A percentile compares a stretch with the other conserved stretches of the same genome.
Evolutionary conservation across 2,113 vertebrate species (phyloP).

Genomic region (Tauraco erythrolophus): DNA sequence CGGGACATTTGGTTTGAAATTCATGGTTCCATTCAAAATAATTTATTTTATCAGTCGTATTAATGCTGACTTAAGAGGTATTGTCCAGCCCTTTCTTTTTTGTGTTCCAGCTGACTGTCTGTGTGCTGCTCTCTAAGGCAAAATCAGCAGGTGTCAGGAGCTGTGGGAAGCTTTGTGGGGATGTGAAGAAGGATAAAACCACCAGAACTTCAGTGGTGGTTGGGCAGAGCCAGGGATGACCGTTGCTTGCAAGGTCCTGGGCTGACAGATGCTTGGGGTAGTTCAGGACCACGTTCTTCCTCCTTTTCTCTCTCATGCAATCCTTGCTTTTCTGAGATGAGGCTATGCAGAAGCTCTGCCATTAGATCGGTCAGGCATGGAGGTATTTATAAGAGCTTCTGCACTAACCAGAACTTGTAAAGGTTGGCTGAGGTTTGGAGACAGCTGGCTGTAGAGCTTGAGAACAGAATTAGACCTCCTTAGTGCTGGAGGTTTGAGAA

Average conservation of each 20-base stretch:
- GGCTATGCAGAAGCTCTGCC: background rate
- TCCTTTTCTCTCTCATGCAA: background rate
- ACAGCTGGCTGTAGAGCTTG: background rate
- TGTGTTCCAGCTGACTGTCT: background rate
- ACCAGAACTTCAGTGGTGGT: background rate
- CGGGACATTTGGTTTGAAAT: background rate
- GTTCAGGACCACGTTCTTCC: background rate
- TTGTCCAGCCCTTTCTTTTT: background rate
- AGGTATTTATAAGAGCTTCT: background rate
- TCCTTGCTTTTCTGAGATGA: background rate
- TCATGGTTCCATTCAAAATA: background rate
- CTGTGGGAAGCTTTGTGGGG: background rate
- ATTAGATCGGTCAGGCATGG: background rate
- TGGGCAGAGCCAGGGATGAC: background rate
- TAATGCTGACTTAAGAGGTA: background rate
- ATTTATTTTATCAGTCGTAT: background rate
- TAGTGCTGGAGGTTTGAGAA: background rate
- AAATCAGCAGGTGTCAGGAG: background rate
- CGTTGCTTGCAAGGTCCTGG: background rate
- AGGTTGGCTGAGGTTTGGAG: background rate
- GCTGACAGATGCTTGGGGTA: background rate
- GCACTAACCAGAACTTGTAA: background rate
- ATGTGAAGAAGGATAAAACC: background rate
- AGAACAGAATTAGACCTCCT: background rate
- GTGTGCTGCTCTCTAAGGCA: background rate